Base-by-base conservation (phyloP, 2,888 invertebrate genomes). In the Pristionchus arcanus region DNA sequence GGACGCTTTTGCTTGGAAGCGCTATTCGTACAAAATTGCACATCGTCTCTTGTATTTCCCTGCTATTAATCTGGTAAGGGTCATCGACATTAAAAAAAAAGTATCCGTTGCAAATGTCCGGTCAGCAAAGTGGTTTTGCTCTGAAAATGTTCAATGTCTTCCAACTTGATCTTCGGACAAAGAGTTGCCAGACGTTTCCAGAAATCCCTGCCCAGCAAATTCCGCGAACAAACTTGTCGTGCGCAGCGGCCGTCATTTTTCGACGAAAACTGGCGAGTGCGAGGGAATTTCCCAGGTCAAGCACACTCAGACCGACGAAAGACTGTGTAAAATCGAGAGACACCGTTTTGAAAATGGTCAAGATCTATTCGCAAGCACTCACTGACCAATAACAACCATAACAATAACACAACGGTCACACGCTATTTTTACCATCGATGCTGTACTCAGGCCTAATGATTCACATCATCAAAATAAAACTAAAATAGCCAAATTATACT, bases 111-210 rank as follows among this genome's bases (percentile, higher is more conserved):
- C 74, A 37, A 34, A 7, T 37, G 74, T 28, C 28, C 9, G 71
- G 28, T 28, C 16, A 71, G 28, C 34, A 37, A 34, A 74, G 74
- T 31, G 68, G 74, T 74, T 74, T 71, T 74, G 74, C 37, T 74
- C 13, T 71, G 21, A 25, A 15, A 31, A 31, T 16, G 63, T 2
- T 25, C 11, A 13, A n/a, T n/a, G n/a, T n/a, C 31, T 74, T 37
- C 74, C 37, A 34, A 21, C 37, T 34, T 63, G 63, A 25, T 63
- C 63, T 63, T 3, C 9, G 63, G 63, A 2, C 25, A 7, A n/a
- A 25, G n/a, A 63, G 13, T 13, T 42, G 42, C 42, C 59, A 63
- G 25, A 63, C 63, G n/a, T 25, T n/a, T 7, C 5, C 63, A 11
- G 63, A 63, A 21, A 9, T n/a, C 13, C 13, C 42, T 63, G n/a